These are phyloP conservation scores for Amaurobius ferox DNA, from an alignment of 2,888 invertebrate species.

Conservation along the genomic window DNA sequence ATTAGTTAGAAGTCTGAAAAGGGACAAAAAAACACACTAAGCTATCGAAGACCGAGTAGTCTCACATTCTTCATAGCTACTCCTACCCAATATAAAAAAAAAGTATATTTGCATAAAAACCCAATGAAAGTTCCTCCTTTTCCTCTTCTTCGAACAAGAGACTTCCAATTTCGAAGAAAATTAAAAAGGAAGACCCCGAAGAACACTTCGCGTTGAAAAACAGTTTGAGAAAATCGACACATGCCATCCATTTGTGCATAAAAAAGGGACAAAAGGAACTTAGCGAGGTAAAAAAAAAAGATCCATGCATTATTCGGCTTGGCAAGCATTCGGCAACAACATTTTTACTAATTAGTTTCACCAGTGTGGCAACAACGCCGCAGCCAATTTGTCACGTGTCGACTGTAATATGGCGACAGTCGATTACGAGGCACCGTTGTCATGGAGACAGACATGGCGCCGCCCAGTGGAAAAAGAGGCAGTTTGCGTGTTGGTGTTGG, in stretches of 20 bases:
- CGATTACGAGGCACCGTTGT: conserved; percentile 30
- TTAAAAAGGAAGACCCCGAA: not conserved
- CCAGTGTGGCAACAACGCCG: conserved; percentile 58
- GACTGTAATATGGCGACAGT: conserved; percentile 65
- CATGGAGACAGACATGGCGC: conserved; percentile 56
- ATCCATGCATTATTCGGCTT: conserved; percentile 43
- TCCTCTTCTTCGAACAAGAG: not conserved
- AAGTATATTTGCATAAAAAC: conserved; percentile 8
- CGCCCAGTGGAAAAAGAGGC: conserved; percentile 25
- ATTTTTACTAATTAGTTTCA: conserved; percentile 68
- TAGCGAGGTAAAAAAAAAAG: not conserved
- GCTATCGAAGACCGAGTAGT: no score
- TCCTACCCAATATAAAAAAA: not conserved
- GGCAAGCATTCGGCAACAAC: conserved; percentile 38
- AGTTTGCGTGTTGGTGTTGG: not conserved
- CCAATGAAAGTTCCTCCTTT: not conserved
- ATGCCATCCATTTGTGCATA: conserved; percentile 37
- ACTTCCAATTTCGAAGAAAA: conserved; percentile 1
- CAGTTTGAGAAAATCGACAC: conserved; percentile 47
- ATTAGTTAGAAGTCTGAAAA: no score
- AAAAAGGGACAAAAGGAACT: not conserved
- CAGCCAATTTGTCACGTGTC: conserved; percentile 69
- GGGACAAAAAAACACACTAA: no score
- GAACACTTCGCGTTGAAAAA: not conserved
- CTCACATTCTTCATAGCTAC: no score